A percentile compares a stretch with the other conserved stretches of the same genome.
phyloP scores from a whole-genome alignment of 1,140 invertebrate species.

The Caenorhabditis latens region DNA sequence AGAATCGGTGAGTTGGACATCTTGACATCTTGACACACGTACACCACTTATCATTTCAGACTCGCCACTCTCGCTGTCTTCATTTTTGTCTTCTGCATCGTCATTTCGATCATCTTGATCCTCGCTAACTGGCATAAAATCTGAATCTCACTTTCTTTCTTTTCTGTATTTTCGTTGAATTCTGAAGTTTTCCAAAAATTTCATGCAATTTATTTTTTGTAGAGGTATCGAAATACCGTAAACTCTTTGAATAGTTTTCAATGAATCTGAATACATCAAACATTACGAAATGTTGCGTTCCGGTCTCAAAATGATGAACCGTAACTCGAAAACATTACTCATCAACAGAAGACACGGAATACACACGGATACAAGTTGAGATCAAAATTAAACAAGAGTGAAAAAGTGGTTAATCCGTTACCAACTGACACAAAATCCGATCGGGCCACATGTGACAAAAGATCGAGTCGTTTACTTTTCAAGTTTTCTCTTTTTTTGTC shows the following conservation, averaged over 20 bases:
- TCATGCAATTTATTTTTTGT: background rate
- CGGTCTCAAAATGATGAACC: too few species aligned
- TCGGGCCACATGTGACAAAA: constrained; percentile 4
- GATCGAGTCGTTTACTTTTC: background rate
- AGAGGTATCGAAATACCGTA: background rate
- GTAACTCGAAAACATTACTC: too few species aligned
- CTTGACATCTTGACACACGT: background rate
- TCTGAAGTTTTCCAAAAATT: background rate
- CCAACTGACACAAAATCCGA: background rate
- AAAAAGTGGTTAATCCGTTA: background rate
- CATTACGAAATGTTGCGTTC: too few species aligned
- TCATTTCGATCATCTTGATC: constrained; percentile 40
- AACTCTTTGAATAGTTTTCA: too few species aligned
- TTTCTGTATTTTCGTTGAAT: background rate
- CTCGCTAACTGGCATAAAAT: constrained; percentile 43
- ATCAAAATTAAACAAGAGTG: background rate
- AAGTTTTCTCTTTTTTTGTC: background rate
- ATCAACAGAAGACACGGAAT: too few species aligned
- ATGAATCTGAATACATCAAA: too few species aligned
- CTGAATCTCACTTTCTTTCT: background rate
- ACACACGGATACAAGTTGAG: background rate
- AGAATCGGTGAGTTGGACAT: background rate
- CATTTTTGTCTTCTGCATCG: constrained; percentile 40
- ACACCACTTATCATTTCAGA: background rate
- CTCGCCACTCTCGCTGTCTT: constrained; percentile 17